These are phyloP conservation scores for Bubo scandiacus DNA, from an alignment of 2,113 vertebrate genomes.

Conservation along the genomic window DNA sequence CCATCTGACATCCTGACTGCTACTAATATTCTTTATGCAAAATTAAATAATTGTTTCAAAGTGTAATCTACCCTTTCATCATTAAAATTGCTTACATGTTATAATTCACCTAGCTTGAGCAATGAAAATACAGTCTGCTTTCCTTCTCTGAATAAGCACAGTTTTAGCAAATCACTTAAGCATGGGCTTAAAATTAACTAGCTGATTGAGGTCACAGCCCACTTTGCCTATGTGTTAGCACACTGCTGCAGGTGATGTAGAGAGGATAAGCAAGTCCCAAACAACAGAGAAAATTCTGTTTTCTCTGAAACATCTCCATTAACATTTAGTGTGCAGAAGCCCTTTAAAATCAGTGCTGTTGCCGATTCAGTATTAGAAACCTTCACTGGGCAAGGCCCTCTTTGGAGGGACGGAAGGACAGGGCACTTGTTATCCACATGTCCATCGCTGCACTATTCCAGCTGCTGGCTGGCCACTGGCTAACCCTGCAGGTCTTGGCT, in stretches of 20 bases:
- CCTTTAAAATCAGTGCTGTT: neutral
- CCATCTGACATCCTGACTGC: neutral
- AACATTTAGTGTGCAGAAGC: neutral
- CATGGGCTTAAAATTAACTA: slow-evolving; percentile 38
- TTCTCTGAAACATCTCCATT: neutral
- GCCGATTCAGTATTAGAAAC: neutral
- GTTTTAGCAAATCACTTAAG: slow-evolving; percentile 46
- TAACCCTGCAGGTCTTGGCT: neutral
- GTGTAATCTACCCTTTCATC: neutral
- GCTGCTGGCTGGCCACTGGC: neutral
- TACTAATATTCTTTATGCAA: neutral
- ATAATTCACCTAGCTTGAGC: neutral
- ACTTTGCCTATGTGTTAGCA: neutral
- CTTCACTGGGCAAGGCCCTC: neutral
- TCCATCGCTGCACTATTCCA: neutral
- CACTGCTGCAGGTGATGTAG: slow-evolving; percentile 10
- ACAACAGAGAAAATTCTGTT: neutral
- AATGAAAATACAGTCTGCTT: slow-evolving; percentile 7
- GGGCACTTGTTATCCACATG: neutral
- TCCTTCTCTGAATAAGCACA: slow-evolving; percentile 33
- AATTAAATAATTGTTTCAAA: slow-evolving; percentile 1
- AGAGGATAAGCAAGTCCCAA: neutral
- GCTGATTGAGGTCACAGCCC: slow-evolving; percentile 60
- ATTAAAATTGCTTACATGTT: neutral
- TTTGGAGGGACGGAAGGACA: neutral